These are phyloP conservation scores for Athalia circularis DNA, from an alignment of 2,888 invertebrate genomes.

Conservation along the genomic window DNA sequence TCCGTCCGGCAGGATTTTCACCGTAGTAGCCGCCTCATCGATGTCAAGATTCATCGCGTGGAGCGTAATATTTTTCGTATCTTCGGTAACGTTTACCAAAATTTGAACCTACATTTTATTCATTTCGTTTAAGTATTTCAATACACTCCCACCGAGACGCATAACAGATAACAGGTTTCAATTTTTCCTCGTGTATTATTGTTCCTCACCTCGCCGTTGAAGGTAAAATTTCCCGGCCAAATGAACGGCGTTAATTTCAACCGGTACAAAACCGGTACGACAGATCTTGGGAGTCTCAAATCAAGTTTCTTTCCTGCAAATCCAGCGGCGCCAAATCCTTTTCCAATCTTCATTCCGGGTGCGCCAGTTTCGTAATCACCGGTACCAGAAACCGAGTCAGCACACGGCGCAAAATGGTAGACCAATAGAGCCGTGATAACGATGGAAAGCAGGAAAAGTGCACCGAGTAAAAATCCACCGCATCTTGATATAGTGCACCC, in stretches of 20 bases:
- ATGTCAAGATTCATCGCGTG: slow-evolving; percentile 85
- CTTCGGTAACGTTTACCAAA: slow-evolving; percentile 78
- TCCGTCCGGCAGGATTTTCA: slow-evolving; percentile 67
- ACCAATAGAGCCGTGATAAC: slow-evolving; percentile 85
- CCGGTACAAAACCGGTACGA: slow-evolving; percentile 83
- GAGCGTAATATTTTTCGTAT: slow-evolving; percentile 82
- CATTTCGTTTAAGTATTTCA: neutral
- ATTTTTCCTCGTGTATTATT: neutral
- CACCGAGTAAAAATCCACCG: slow-evolving; percentile 78
- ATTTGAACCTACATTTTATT: slow-evolving; percentile 76
- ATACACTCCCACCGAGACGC: neutral
- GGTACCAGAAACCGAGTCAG: slow-evolving; percentile 69
- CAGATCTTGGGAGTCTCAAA: slow-evolving; percentile 82
- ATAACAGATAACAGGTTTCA: neutral
- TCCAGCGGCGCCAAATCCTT: slow-evolving; percentile 50
- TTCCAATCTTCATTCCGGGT: slow-evolving; percentile 53
- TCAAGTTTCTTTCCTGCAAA: slow-evolving; percentile 74
- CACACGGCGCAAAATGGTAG: slow-evolving; percentile 85
- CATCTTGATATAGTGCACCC: slow-evolving; percentile 82
- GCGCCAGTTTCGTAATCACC: slow-evolving; percentile 33
- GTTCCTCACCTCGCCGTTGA: slow-evolving; percentile 78
- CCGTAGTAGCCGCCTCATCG: slow-evolving; percentile 76
- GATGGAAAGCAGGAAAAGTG: slow-evolving; percentile 80
- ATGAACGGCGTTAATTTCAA: slow-evolving; percentile 84
- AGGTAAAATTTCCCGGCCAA: slow-evolving; percentile 85